Evolutionary conservation across 2,888 invertebrate genomes (phyloP).

Genomic region (Nasonia oneida): DNA sequence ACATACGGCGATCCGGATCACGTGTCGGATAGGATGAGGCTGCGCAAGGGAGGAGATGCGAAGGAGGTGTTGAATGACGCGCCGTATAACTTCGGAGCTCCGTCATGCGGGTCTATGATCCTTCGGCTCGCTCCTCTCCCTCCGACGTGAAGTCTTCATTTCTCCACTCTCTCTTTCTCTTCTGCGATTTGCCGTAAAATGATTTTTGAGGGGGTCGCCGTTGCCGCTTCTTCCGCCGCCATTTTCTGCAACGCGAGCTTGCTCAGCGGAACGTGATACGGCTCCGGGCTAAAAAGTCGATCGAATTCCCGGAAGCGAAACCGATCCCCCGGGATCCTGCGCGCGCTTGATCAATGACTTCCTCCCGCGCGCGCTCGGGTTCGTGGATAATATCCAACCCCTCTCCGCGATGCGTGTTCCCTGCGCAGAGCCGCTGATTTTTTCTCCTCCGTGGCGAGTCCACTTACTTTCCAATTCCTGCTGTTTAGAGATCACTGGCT

Average conservation of each 20-base stretch:
- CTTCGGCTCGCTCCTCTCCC: background rate
- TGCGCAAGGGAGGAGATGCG: background rate
- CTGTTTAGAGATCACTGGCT: background rate
- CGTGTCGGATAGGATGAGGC: conserved; percentile 44
- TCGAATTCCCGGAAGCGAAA: conserved; percentile 73
- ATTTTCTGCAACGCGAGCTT: conserved; percentile 62
- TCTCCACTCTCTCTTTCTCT: background rate
- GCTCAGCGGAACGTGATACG: conserved; percentile 62
- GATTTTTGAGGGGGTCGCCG: background rate
- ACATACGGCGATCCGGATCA: conserved; percentile 35
- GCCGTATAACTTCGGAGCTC: background rate
- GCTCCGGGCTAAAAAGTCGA: conserved; percentile 67
- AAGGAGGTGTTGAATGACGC: conserved; percentile 43
- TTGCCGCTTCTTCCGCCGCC: conserved; percentile 36
- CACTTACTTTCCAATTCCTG: background rate
- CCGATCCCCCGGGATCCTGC: conserved; percentile 63
- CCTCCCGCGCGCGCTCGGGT: conserved; percentile 35
- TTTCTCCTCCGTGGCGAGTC: conserved; percentile 48
- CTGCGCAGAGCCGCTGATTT: background rate
- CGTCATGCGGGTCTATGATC: conserved; percentile 11
- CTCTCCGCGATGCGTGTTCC: background rate
- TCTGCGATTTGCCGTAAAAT: conserved; percentile 13
- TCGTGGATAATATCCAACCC: conserved; percentile 58
- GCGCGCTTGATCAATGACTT: conserved; percentile 64
- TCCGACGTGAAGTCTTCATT: conserved; percentile 21